Percentiles rank a stretch among this genome's conserved stretches.
These are phyloP conservation scores for Lasioglossum figueresi DNA, from an alignment of 2,888 invertebrate species.

Conservation along the genomic window DNA sequence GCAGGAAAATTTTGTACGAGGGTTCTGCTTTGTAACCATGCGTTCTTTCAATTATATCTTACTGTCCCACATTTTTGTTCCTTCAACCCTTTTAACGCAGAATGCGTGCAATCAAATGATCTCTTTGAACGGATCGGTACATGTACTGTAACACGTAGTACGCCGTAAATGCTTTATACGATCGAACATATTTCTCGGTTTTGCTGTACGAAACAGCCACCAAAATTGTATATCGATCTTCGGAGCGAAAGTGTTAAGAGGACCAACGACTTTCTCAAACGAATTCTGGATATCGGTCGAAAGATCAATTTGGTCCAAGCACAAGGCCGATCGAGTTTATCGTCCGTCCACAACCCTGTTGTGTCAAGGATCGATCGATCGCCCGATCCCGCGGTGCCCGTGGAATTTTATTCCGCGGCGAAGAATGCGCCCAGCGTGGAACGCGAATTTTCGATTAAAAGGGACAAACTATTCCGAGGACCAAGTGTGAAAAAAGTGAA, in stretches of 20 bases:
- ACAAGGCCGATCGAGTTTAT: neutral
- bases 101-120: neutral
- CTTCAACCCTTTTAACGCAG: neutral
- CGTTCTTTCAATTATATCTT: neutral
- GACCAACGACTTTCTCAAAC: neutral
- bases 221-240: neutral
- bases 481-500: conserved; percentile 69
- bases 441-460: conserved; percentile 55
- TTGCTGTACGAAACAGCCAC: too few relatives aligned
- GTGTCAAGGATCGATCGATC: neutral
- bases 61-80: neutral
- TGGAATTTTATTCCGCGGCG: conserved; percentile 39
- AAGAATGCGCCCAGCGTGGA: conserved; percentile 37
- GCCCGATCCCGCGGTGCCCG: conserved; percentile 19
- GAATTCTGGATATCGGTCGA: neutral
- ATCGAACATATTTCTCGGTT: too few relatives aligned
- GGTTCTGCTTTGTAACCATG: neutral
- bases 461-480: conserved; percentile 64
- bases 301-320: neutral
- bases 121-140: too few relatives aligned
- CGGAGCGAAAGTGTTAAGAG: neutral
- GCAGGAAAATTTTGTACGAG: too few relatives aligned
- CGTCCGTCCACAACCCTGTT: neutral
- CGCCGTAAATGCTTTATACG: too few relatives aligned
- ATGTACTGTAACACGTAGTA: too few relatives aligned